Evolutionary conservation across 2,888 invertebrate genomes (phyloP).

Genomic region (Erebia palarica): DNA sequence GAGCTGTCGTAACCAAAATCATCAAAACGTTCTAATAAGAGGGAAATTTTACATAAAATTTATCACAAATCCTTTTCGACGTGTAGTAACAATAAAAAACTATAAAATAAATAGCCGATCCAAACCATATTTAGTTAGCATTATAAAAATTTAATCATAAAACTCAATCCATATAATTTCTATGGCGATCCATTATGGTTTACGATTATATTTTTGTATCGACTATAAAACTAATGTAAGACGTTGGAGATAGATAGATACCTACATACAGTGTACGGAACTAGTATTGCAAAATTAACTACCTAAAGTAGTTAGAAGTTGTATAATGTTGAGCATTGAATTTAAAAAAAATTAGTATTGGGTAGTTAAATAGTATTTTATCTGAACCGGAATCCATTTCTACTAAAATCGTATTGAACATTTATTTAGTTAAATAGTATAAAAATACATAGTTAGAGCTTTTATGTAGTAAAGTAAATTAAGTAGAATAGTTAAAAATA

Average conservation of each 20-base stretch:
- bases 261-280: not conserved
- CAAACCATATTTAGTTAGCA: constrained; percentile 1
- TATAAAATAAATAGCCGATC: not conserved
- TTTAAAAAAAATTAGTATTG: too few species aligned
- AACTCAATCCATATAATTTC: constrained; percentile 11
- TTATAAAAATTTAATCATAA: constrained; percentile 17
- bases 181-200: constrained; percentile 15
- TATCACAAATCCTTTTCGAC: not conserved
- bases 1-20: too few species aligned
- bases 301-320: not conserved
- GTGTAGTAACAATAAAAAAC: not conserved
- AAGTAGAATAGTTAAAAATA: too few species aligned
- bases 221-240: constrained; percentile 19
- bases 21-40: too few species aligned
- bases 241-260: not conserved
- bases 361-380: too few species aligned
- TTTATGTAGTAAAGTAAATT: too few species aligned
- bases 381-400: too few species aligned
- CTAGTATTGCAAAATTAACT: not conserved
- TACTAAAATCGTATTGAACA: too few species aligned
- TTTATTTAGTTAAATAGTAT: too few species aligned
- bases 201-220: constrained; percentile 14
- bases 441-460: too few species aligned
- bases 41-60: too few species aligned
- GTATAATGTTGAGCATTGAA: too few species aligned